Percentiles rank a stretch among this genome's conserved stretches.
These are phyloP conservation scores for Montipora capricornis DNA, from an alignment of 64 coral and sea anemone genomes.

Conservation along the genomic window DNA sequence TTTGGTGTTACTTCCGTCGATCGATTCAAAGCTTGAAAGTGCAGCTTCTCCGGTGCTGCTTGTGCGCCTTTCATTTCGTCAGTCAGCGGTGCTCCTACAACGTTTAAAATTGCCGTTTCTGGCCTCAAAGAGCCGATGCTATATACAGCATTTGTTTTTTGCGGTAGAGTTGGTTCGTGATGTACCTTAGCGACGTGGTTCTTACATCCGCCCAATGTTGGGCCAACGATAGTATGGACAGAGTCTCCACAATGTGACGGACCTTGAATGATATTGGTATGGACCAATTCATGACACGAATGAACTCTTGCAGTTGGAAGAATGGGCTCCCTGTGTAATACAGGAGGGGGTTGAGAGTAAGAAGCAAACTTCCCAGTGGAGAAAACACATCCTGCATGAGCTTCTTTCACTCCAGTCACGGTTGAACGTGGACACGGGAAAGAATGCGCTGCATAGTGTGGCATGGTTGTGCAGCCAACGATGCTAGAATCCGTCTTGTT, in stretches of 20 bases:
- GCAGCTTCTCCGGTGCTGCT: neutral
- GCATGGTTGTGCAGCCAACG: neutral
- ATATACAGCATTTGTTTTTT: neutral
- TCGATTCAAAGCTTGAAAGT: conserved; percentile 1
- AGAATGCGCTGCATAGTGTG: neutral
- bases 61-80: neutral
- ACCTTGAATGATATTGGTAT: neutral
- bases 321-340: neutral
- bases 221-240: neutral
- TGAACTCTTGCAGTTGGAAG: neutral
- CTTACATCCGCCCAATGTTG: neutral
- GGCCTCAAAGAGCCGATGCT: neutral
- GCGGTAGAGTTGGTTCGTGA: neutral
- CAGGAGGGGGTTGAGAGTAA: neutral
- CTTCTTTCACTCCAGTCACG: neutral
- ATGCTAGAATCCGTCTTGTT: neutral
- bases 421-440: neutral
- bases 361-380: neutral
- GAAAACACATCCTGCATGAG: neutral
- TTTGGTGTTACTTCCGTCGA: neutral
- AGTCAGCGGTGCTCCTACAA: neutral
- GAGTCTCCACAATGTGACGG: neutral
- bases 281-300: neutral
- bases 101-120: neutral
- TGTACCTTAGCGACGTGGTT: neutral